Percentiles rank a stretch among this genome's conserved stretches.
Evolutionary conservation across 2,888 invertebrate species (phyloP).

Genomic region (Mycalesis mineus): DNA sequence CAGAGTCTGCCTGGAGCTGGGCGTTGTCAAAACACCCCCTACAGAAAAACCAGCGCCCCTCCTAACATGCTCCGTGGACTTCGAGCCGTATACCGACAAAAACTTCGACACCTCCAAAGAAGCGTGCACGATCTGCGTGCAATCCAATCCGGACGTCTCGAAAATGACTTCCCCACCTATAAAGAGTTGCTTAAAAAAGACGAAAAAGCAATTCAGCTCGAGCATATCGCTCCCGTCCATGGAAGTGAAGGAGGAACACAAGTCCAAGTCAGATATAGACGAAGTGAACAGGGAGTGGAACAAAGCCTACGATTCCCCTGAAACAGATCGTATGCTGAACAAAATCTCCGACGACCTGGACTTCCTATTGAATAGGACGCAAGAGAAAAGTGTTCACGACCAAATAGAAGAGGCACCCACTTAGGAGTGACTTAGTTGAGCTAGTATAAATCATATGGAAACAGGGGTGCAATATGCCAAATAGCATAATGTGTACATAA

Average conservation of each 20-base stretch:
- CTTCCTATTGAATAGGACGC: slow-evolving; percentile 85
- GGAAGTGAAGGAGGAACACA: slow-evolving; percentile 46
- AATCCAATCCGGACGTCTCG: slow-evolving; percentile 65
- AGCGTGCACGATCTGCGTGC: slow-evolving; percentile 61
- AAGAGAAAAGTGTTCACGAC: slow-evolving; percentile 46
- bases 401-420: slow-evolving; percentile 65
- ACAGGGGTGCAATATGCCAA: slow-evolving; percentile 57
- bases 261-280: slow-evolving; percentile 54
- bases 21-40: slow-evolving; percentile 49
- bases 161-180: slow-evolving; percentile 60
- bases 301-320: slow-evolving; percentile 57
- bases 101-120: slow-evolving; percentile 55
- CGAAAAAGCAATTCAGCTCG: slow-evolving; percentile 47
- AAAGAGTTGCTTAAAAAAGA: slow-evolving; percentile 69
- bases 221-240: slow-evolving; percentile 63
- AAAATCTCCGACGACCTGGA: slow-evolving; percentile 90
- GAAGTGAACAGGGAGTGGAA: slow-evolving; percentile 63
- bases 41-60: slow-evolving; percentile 43
- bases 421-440: slow-evolving; percentile 38
- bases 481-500: slow-evolving; percentile 32
- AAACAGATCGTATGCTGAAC: slow-evolving; percentile 83
- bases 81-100: slow-evolving; percentile 54
- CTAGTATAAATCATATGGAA: slow-evolving; percentile 44
- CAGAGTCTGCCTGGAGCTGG: slow-evolving; percentile 78
- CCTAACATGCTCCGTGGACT: slow-evolving; percentile 56